phyloP scores from a whole-genome alignment of 1,140 invertebrate species.

The Papilio dardanus region DNA sequence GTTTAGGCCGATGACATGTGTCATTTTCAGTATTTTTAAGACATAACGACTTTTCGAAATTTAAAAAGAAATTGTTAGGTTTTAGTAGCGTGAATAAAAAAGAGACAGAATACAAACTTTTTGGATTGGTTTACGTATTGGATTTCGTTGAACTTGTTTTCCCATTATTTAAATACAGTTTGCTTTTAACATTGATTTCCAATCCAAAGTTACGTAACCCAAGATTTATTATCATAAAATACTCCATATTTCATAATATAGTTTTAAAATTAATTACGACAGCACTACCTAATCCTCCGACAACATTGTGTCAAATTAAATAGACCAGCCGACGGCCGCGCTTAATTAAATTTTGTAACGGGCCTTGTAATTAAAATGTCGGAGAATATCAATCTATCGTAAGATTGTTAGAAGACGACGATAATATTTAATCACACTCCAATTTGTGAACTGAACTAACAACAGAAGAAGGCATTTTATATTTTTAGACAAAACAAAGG shows the following conservation, averaged over 20 bases:
- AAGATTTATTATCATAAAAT: background rate
- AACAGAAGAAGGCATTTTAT: background rate
- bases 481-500: background rate
- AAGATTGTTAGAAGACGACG: conserved; percentile 27
- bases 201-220: background rate
- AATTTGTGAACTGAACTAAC: background rate
- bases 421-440: conserved; percentile 24
- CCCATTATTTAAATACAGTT: background rate
- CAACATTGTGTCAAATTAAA: conserved; percentile 33
- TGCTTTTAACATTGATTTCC: background rate
- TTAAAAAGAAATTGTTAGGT: conserved; percentile 40
- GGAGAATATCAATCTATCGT: conserved; percentile 27
- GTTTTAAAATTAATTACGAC: conserved; percentile 27
- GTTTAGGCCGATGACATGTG: conserved; percentile 66
- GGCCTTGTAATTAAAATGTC: conserved; percentile 35
- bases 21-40: conserved; percentile 57
- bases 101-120: background rate
- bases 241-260: background rate
- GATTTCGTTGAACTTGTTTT: background rate
- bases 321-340: conserved; percentile 22
- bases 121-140: background rate
- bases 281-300: conserved; percentile 30
- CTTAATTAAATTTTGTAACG: conserved; percentile 38
- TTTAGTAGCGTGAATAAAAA: conserved; percentile 20
- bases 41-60: conserved; percentile 53